Evolutionary conservation across 2,113 vertebrate genomes (phyloP).

Genomic region (Triplophysa rosa): DNA sequence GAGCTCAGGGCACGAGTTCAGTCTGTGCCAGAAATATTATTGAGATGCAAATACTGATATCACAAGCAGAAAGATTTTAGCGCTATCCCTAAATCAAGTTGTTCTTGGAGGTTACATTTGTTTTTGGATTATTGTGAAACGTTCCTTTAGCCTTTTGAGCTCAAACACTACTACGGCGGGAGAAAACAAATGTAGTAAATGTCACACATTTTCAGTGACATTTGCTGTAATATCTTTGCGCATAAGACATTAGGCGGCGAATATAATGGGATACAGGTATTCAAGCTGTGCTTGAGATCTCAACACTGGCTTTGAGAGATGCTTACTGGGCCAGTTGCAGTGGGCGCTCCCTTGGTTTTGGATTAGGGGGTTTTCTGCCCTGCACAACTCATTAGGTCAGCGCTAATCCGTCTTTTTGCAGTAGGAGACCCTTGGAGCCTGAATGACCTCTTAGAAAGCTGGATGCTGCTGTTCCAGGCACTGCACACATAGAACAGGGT

Average conservation of each 20-base stretch:
- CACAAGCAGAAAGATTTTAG: conserved; percentile 6
- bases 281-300: background rate
- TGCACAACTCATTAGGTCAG: conserved; percentile 43
- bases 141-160: conserved; percentile 35
- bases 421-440: conserved; percentile 25
- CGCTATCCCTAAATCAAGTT: background rate
- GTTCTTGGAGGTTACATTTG: background rate
- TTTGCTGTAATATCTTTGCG: conserved; percentile 1
- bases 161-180: background rate
- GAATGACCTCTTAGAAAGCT: conserved; percentile 41
- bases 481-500: conserved; percentile 1
- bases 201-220: conserved; percentile 35
- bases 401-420: conserved; percentile 43
- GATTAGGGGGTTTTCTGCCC: conserved; percentile 41
- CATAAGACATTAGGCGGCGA: background rate
- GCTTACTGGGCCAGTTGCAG: conserved; percentile 33
- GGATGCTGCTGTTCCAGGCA: conserved; percentile 2
- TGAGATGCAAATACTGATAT: conserved; percentile 32
- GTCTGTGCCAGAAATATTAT: background rate
- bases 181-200: conserved; percentile 27
- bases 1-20: background rate
- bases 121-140: conserved; percentile 20
- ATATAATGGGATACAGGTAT: conserved; percentile 11
- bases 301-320: conserved; percentile 7
- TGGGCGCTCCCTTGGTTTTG: conserved; percentile 12